A percentile compares a stretch with the other conserved stretches of the same genome.
Conservation (phyloP, 1,140 invertebrate genomes). For the Thaumetopoea pityocampa region DNA sequence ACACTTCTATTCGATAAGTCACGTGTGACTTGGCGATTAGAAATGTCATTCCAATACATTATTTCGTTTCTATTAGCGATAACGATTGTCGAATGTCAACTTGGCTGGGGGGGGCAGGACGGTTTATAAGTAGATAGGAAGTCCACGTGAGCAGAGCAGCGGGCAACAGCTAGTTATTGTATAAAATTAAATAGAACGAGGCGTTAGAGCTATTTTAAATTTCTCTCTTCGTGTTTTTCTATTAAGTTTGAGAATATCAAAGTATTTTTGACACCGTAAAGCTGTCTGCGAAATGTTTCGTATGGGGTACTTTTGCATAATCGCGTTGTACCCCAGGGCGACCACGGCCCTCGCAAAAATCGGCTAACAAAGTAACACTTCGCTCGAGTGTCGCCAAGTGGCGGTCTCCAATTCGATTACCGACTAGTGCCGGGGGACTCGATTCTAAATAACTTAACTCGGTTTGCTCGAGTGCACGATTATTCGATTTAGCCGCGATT, state of each 20-base stretch:
- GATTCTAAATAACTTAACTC: conserved; percentile 53
- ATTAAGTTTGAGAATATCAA: conserved; percentile 13
- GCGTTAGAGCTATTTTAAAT: too few species aligned
- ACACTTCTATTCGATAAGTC: too few species aligned
- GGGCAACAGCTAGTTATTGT: too few species aligned
- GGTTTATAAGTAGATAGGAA: too few species aligned
- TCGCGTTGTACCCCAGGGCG: conserved; percentile 23
- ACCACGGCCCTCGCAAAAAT: conserved; percentile 40
- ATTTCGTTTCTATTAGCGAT: too few species aligned
- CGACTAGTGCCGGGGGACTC: conserved; percentile 50
- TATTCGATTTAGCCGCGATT: conserved; percentile 66
- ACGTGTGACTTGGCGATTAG: too few species aligned
- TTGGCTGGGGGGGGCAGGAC: too few species aligned
- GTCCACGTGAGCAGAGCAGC: too few species aligned
- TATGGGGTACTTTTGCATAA: conserved; percentile 33
- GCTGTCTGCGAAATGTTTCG: conserved; percentile 18
- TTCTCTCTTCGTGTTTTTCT: too few species aligned
- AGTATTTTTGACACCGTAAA: conserved; percentile 20
- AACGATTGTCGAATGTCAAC: too few species aligned
- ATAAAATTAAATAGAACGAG: too few species aligned
- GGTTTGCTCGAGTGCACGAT: conserved; percentile 54
- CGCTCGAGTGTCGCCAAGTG: conserved; percentile 55
- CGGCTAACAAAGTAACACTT: conserved; percentile 67
- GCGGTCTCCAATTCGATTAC: conserved; percentile 67
- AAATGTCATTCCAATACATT: too few species aligned